Percentiles rank a stretch among this genome's conserved stretches.
phyloP scores from a whole-genome alignment of 2,888 invertebrate genomes.

The Ophioninae sp. region DNA sequence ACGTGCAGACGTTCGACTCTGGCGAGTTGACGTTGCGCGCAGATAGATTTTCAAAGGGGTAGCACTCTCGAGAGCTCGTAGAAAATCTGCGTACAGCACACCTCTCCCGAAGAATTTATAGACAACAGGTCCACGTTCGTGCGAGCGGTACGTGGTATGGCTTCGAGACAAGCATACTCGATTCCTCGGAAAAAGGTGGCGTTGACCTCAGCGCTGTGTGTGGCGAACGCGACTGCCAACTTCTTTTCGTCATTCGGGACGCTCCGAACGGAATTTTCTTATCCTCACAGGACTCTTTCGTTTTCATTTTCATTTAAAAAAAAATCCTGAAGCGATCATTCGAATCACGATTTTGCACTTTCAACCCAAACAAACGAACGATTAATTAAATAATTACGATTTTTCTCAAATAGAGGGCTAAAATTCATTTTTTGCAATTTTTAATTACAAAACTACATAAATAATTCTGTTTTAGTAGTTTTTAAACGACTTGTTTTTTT shows the following conservation, averaged over 20 bases:
- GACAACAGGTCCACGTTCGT: conserved; percentile 36
- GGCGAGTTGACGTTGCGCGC: not conserved
- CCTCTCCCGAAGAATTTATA: conserved; percentile 37
- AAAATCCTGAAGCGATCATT: not conserved
- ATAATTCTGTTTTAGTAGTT: no score
- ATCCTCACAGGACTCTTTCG: not conserved
- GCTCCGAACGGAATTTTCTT: not conserved
- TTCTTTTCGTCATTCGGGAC: conserved; percentile 10
- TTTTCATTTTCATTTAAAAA: not conserved
- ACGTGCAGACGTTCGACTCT: conserved; percentile 9
- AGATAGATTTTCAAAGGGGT: conserved; percentile 31
- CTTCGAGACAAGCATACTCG: conserved; percentile 38
- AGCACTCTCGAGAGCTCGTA: conserved; percentile 16
- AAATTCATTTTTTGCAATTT: no score
- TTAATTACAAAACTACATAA: no score
- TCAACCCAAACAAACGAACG: no score
- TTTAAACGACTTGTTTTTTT: no score
- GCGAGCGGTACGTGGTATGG: conserved; percentile 33
- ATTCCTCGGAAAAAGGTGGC: conserved; percentile 46
- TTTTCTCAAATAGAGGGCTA: no score
- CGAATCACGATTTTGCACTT: no score
- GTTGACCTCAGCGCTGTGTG: conserved; percentile 34
- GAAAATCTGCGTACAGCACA: conserved; percentile 54
- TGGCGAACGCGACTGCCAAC: conserved; percentile 16
- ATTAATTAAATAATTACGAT: no score